phyloP scores from a whole-genome alignment of 2,888 invertebrate species.

The Octodonta nipae region DNA sequence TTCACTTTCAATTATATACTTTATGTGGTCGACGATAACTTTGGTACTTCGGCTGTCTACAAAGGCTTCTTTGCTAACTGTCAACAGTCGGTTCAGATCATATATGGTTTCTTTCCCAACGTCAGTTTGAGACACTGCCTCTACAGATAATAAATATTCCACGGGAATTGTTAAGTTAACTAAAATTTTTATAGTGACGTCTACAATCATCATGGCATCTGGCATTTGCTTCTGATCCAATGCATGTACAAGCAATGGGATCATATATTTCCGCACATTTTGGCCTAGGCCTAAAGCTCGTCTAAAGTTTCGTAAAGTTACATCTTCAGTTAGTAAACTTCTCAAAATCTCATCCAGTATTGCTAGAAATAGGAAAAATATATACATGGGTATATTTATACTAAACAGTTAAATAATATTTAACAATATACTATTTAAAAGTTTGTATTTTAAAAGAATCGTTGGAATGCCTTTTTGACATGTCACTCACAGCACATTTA shows the following conservation, averaged over 20 bases:
- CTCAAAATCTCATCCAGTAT: constrained; percentile 51
- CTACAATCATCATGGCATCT: constrained; percentile 42
- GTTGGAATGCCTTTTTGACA: too few relatives aligned
- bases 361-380: constrained; percentile 36
- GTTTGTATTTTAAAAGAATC: too few relatives aligned
- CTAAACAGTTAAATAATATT: too few relatives aligned
- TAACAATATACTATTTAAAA: too few relatives aligned
- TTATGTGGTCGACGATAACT: constrained; percentile 54
- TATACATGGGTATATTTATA: too few relatives aligned
- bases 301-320: constrained; percentile 51
- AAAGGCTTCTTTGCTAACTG: constrained; percentile 53
- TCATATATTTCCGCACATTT: constrained; percentile 55
- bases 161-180: constrained; percentile 63
- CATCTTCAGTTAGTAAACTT: constrained; percentile 54
- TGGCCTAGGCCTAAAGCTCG: constrained; percentile 59
- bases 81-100: constrained; percentile 55
- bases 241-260: constrained; percentile 54
- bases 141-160: constrained; percentile 57
- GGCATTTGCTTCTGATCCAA: constrained; percentile 39
- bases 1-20: constrained; percentile 42
- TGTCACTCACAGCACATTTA: too few relatives aligned
- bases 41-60: constrained; percentile 53
- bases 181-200: constrained; percentile 52
- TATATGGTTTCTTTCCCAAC: constrained; percentile 55
- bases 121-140: constrained; percentile 49